These are phyloP conservation scores for Penaeus vannamei DNA, from an alignment of 1,140 invertebrate genomes.

Conservation along the genomic window DNA sequence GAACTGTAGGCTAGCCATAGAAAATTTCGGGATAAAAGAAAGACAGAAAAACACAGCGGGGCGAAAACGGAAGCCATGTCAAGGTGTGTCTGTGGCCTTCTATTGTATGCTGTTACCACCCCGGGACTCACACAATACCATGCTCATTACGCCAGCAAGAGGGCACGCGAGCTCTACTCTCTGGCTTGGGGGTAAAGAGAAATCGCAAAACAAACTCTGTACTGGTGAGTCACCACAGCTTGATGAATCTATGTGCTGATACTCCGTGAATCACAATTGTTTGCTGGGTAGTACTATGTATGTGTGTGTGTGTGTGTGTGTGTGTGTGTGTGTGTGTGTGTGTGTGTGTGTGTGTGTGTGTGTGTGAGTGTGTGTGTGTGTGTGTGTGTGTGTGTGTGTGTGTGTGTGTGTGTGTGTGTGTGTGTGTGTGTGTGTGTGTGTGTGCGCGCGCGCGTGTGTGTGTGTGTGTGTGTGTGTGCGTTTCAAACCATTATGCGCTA, in stretches of 20 bases:
- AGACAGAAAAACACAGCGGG: slow-evolving; percentile 74
- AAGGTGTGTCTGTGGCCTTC: slow-evolving; percentile 94
- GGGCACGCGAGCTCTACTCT: too few relatives aligned
- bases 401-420: slow-evolving; percentile 51
- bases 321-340: slow-evolving; percentile 5
- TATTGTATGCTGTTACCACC: slow-evolving; percentile 87
- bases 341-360: slow-evolving; percentile 33
- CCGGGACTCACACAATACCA: slow-evolving; percentile 31
- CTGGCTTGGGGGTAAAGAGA: neutral
- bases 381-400: slow-evolving; percentile 32
- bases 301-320: neutral
- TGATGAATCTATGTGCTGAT: too few relatives aligned
- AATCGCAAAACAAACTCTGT: neutral
- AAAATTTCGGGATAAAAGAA: too few relatives aligned
- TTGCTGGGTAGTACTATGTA: neutral
- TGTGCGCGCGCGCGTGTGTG: neutral
- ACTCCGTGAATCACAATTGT: too few relatives aligned
- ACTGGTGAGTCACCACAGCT: too few relatives aligned
- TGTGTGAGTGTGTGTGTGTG: slow-evolving; percentile 38
- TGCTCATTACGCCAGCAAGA: too few relatives aligned
- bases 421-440: slow-evolving; percentile 45
- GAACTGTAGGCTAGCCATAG: too few relatives aligned
- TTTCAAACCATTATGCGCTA: slow-evolving; percentile 13
- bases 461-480: neutral
- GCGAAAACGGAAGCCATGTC: slow-evolving; percentile 94